Evolutionary conservation across 2,113 vertebrate genomes (phyloP).

Genomic region (Panurus biarmicus): DNA sequence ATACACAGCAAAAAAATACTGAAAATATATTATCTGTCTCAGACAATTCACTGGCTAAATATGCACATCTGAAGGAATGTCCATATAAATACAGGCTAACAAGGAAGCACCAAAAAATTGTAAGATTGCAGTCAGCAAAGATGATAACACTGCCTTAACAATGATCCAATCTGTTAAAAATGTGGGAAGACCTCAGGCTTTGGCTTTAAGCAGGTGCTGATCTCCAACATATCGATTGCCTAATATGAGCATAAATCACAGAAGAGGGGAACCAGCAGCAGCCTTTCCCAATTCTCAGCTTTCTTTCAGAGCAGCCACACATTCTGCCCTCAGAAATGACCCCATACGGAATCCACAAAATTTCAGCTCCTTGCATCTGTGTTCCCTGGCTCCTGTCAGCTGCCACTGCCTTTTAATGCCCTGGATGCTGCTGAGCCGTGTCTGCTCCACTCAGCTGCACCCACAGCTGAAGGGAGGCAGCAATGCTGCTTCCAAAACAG

Average conservation of each 20-base stretch:
- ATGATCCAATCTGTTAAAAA: background rate
- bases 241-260: background rate
- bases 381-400: background rate
- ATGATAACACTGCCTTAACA: background rate
- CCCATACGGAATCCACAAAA: background rate
- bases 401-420: background rate
- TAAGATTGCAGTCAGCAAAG: background rate
- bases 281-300: background rate
- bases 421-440: background rate
- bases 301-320: background rate
- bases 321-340: background rate
- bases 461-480: background rate
- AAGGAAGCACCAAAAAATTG: background rate
- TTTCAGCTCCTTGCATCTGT: background rate
- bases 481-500: background rate
- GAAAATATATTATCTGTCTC: background rate
- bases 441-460: background rate
- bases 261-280: background rate
- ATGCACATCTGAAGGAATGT: background rate
- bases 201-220: background rate
- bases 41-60: background rate
- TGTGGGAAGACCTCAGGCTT: background rate
- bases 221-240: background rate
- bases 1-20: background rate
- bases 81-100: background rate